A percentile compares a stretch with the other conserved stretches of the same genome.
Conservation (phyloP, 2,113 vertebrate species). For the Myiagra hebetior region DNA sequence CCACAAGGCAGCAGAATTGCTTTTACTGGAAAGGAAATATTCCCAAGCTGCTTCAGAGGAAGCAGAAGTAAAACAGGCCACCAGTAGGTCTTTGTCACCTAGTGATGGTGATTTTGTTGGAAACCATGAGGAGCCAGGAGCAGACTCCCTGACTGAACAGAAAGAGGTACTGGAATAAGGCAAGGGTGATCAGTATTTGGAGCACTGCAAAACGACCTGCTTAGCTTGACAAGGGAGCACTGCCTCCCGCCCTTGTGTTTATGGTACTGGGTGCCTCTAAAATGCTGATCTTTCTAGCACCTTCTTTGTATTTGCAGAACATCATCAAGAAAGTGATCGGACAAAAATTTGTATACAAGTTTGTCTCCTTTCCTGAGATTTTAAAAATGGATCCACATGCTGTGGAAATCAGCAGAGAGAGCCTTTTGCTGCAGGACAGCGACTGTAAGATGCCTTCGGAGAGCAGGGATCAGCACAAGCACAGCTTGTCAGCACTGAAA, state of each 20-base stretch:
- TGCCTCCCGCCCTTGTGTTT: not conserved
- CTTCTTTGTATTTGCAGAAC: slow-evolving; percentile 80
- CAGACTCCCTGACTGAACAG: not conserved
- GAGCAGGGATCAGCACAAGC: slow-evolving; percentile 79
- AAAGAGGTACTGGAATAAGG: not conserved
- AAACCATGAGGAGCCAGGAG: not conserved
- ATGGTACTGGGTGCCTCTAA: not conserved
- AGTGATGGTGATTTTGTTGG: not conserved
- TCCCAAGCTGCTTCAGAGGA: not conserved
- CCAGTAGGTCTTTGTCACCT: not conserved
- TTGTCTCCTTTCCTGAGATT: slow-evolving; percentile 95
- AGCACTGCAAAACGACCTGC: not conserved
- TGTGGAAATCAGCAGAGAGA: slow-evolving; percentile 86
- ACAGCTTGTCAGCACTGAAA: slow-evolving; percentile 79
- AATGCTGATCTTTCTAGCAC: not conserved
- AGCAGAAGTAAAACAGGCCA: not conserved
- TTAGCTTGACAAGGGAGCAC: not conserved
- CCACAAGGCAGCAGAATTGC: not conserved
- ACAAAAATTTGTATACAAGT: slow-evolving; percentile 98
- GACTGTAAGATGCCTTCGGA: slow-evolving; percentile 75
- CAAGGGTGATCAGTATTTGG: not conserved
- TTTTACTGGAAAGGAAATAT: not conserved
- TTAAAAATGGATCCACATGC: slow-evolving; percentile 92
- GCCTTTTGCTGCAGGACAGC: slow-evolving; percentile 82
- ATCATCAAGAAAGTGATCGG: slow-evolving; percentile 98